Evolutionary conservation across 2,113 vertebrate species (phyloP).

Genomic region (Cranoglanis bouderius): DNA sequence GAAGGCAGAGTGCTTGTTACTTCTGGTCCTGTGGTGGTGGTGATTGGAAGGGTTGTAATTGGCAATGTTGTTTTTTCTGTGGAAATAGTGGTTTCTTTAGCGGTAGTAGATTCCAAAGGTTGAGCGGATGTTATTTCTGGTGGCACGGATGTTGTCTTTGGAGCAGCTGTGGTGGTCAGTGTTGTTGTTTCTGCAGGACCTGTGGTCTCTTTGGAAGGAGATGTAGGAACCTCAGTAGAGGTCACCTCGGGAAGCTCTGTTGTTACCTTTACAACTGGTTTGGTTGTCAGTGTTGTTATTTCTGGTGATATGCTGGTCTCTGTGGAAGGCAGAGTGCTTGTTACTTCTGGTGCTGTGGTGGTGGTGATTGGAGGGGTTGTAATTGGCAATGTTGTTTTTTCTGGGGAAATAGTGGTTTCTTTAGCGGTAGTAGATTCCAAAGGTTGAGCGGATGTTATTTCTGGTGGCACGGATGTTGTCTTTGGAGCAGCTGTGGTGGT

Average conservation of each 20-base stretch:
- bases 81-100: neutral
- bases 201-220: neutral
- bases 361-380: neutral
- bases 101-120: neutral
- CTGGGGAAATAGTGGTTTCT: neutral
- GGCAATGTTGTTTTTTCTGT: conserved; percentile 23
- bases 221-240: neutral
- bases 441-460: neutral
- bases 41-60: neutral
- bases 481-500: neutral
- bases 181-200: neutral
- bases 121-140: neutral
- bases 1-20: neutral
- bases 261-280: neutral
- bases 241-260: neutral
- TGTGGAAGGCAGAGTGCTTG: neutral
- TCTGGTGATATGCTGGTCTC: neutral
- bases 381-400: conserved; percentile 26
- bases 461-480: neutral
- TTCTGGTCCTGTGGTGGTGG: neutral
- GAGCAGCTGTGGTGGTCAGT: neutral
- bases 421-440: neutral
- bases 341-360: neutral
- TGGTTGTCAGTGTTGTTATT: neutral
- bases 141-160: neutral